Base-by-base conservation (phyloP, 2,888 invertebrate genomes). In the Rhodophaea formosa region DNA sequence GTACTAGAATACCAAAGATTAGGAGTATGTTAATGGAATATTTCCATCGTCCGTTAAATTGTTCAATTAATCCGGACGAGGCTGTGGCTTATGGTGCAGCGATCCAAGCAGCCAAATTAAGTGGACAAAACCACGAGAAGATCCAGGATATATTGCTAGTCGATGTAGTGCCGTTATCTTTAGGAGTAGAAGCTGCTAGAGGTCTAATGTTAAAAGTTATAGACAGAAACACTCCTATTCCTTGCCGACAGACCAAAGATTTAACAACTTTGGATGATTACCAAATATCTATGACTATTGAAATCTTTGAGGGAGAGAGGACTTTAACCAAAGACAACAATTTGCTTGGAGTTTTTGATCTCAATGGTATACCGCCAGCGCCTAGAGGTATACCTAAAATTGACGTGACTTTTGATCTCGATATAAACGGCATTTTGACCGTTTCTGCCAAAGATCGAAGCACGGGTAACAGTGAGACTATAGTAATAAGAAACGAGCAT, bases 241-340 rank as follows among this genome's bases (percentile, higher is more conserved):
- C 88, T 14, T 87, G 86, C 57, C 71, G 70, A 1, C 67, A 62
- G 5, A 81, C 80, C 54, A 85, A 79, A 79, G 84, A 85, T 53
- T 63, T 88, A 1, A 83, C 86, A 0, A 86, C 88, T 0, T 53
- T 80, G 58, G 81, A 83, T n/a, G 86, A 88, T 56, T 76, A 86
- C 58, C 87, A 87, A 67, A 76, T 63, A 23, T 68, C 70, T 10
- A 83, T 88, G 82, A 82, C 82, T 0, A 87, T 88, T 29, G 85
- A 87, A 62, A 72, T 88, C 8, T 88, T 80, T 39, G 86, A 88
- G 71, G 88, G 88, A 0, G 88, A 88, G 64, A 66, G 88, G 8
- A 67, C 73, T 10, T 61, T 88, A 17, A 86, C 86, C 0, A 79
- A 74, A 67, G 80, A 88, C 62, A 88, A 88, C 57, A 82, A 82